These are phyloP conservation scores for Microcebus jonahi DNA, from an alignment of 2,113 vertebrate species.

Conservation along the genomic window DNA sequence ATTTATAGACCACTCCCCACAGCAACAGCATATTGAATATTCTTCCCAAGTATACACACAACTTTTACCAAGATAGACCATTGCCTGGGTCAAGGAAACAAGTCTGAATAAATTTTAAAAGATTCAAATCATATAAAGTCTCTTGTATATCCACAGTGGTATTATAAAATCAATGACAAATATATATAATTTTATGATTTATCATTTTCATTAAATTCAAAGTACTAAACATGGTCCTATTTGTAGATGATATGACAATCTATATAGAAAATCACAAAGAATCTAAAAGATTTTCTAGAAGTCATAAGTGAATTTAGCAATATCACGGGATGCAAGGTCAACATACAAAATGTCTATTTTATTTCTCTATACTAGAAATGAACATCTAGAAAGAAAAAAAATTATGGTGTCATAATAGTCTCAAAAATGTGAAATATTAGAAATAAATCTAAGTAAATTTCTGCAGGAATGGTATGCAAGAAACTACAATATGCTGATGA, in stretches of 20 bases:
- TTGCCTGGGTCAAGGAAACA: background rate
- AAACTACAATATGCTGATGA: background rate
- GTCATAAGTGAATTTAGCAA: background rate
- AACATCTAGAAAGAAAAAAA: background rate
- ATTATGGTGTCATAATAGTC: background rate
- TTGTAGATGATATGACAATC: background rate
- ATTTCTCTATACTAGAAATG: background rate
- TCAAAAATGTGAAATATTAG: background rate
- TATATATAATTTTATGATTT: background rate
- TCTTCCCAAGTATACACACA: background rate
- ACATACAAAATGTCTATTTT: background rate
- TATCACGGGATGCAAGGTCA: background rate
- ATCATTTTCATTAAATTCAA: background rate
- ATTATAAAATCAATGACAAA: background rate
- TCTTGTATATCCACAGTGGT: background rate
- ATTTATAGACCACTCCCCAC: background rate
- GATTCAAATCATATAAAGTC: background rate
- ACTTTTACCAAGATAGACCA: background rate
- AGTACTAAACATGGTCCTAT: background rate
- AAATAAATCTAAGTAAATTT: background rate
- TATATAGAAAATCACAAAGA: background rate
- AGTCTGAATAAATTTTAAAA: background rate
- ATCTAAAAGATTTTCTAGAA: background rate
- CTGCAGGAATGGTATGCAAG: background rate
- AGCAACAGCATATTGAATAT: background rate